These are phyloP conservation scores for Macropodus opercularis DNA, from an alignment of 2,797 vertebrate genomes.

Conservation along the genomic window DNA sequence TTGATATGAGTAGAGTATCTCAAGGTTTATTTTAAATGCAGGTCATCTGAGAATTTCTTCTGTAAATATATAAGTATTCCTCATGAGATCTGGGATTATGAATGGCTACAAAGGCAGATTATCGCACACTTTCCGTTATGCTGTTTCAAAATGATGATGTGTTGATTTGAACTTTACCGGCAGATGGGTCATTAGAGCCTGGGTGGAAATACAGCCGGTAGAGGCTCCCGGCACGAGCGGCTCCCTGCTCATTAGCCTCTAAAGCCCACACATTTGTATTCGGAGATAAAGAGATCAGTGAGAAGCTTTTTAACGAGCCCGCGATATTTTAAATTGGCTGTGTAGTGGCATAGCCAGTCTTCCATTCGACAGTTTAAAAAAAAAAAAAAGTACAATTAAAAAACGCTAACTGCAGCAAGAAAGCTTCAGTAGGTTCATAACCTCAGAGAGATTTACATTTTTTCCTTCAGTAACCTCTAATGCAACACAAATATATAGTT, in stretches of 20 bases:
- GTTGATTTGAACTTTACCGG: too few relatives aligned
- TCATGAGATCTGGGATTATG: not conserved
- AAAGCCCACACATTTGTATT: slow-evolving; percentile 29
- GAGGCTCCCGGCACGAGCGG: slow-evolving; percentile 5
- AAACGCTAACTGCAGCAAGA: too few relatives aligned
- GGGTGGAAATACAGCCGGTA: slow-evolving; percentile 2
- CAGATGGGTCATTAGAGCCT: too few relatives aligned
- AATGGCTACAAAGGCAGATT: slow-evolving; percentile 3
- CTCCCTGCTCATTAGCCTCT: slow-evolving; percentile 22
- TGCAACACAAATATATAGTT: too few relatives aligned
- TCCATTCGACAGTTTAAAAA: not conserved
- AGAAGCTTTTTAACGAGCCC: not conserved
- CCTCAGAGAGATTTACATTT: not conserved
- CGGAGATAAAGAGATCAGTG: not conserved
- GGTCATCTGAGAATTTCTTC: slow-evolving; percentile 10
- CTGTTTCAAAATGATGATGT: not conserved
- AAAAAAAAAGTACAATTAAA: too few relatives aligned
- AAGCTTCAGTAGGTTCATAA: too few relatives aligned
- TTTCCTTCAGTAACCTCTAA: not conserved
- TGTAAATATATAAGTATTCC: slow-evolving; percentile 5
- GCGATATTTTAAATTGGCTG: not conserved
- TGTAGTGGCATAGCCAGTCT: not conserved
- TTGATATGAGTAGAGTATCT: not conserved
- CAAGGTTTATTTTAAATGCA: slow-evolving; percentile 4
- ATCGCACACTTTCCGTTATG: not conserved